Base-by-base conservation (phyloP, 2,888 invertebrate species). In the Cataglyphis livida region DNA sequence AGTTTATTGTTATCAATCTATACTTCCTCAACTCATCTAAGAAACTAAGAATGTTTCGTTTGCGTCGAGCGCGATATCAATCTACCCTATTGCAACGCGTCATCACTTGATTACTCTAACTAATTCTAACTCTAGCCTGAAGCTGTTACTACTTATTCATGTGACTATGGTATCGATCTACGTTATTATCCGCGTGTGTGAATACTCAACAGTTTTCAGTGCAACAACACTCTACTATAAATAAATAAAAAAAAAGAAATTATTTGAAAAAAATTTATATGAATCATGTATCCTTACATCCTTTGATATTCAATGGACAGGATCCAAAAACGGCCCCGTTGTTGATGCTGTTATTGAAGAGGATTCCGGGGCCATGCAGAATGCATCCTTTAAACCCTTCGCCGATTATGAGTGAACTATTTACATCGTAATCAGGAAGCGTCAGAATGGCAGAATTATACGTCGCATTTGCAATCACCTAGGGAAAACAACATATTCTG, bases 341-440 rank as follows among this genome's bases (percentile, higher is more conserved):
- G 73, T 96, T 95, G 90, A 96, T 95, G 88, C 97, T 96, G 82
- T 96, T 95, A 86, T 96, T 95, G 94, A 98, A 98, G 92, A 97
- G 96, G 59, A 98, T 96, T 87, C 97, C 97, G n/a, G 98, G 98
- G 0, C 98, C 98, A 95, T 98, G 97, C 90, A 97, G 96, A 85
- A 98, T 96, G 94, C 98, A 98, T 86, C 98, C 98, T 92, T 96
- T 96, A 95, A 97, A 98, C 90, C 97, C 96, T 93, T 97, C 97
- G 68, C 98, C 98, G 85, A 98, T 96, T 87, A 97, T 96, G 90
- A 98, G 95, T 86, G 97, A 96, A 35, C 97, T 97, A 87, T 97
- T 97, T 90, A 96, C 96, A 89, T 96, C 96, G 94, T 97, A 96
- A 91, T 97, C 97, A 88, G 97, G 96, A 89, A 97, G 96, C 38